Percentiles rank a stretch among this genome's conserved stretches.
phyloP scores from a whole-genome alignment of 2,113 vertebrate species.

The Trinectes maculatus region DNA sequence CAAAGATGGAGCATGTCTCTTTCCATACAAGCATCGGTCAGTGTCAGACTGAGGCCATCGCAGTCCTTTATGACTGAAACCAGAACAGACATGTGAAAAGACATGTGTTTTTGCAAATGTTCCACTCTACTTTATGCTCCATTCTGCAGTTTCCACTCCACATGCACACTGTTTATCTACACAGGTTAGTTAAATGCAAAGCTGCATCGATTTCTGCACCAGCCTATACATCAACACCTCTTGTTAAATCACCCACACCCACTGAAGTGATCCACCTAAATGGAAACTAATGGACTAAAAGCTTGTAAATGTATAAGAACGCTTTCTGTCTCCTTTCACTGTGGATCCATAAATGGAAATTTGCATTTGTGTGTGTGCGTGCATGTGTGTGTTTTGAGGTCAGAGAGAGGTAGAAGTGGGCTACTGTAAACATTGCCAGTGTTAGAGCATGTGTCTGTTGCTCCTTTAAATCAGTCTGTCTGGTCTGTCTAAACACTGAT shows the following conservation, averaged over 20 bases:
- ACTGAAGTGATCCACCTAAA: constrained; percentile 30
- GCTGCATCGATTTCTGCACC: constrained; percentile 30
- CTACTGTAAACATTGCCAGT: constrained; percentile 61
- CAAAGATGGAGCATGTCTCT: constrained; percentile 4
- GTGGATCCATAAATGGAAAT: constrained; percentile 44
- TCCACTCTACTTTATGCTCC: not conserved
- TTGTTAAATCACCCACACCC: constrained; percentile 23
- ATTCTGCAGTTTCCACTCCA: not conserved
- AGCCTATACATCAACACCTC: constrained; percentile 25
- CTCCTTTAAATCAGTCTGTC: constrained; percentile 45
- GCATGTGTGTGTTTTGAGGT: constrained; percentile 26
- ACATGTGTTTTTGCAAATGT: not conserved
- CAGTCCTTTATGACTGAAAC: not conserved
- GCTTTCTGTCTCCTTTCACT: not conserved
- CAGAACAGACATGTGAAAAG: constrained; percentile 1
- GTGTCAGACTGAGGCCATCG: not conserved
- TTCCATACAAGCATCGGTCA: not conserved
- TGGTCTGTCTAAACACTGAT: constrained; percentile 46
- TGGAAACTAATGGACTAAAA: constrained; percentile 48
- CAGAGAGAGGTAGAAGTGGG: constrained; percentile 33
- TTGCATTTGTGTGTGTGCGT: constrained; percentile 16
- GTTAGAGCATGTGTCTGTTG: too few relatives aligned
- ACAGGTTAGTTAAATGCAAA: not conserved
- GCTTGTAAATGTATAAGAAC: constrained; percentile 26
- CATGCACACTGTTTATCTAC: constrained; percentile 1